These are phyloP conservation scores for Eupithecia pulchellata DNA, from an alignment of 2,888 invertebrate genomes.

Conservation along the genomic window DNA sequence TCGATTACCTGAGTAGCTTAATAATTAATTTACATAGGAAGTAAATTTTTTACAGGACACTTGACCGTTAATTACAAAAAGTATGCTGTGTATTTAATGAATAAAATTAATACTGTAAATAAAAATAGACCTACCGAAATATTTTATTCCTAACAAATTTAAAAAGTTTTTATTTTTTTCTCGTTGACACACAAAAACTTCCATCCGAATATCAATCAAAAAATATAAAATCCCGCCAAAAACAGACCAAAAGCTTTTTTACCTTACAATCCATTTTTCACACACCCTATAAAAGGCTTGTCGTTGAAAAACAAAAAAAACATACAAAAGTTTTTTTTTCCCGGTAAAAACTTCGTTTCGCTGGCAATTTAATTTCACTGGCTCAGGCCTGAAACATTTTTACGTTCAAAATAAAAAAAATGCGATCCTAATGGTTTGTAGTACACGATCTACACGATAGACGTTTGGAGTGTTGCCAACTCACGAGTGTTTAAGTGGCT, in stretches of 20 bases:
- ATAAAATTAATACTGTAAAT: background rate
- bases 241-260: no score
- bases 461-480: slow-evolving; percentile 61
- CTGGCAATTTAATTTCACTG: slow-evolving; percentile 30
- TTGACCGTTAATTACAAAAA: no score
- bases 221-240: background rate
- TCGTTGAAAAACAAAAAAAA: slow-evolving; percentile 17
- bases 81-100: no score
- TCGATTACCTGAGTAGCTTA: no score
- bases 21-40: no score
- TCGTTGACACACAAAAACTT: background rate
- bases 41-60: no score
- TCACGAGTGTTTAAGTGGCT: slow-evolving; percentile 52
- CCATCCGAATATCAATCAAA: background rate
- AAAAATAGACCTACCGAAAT: background rate
- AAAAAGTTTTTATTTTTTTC: background rate
- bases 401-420: slow-evolving; percentile 24
- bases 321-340: slow-evolving; percentile 30
- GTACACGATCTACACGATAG: slow-evolving; percentile 49
- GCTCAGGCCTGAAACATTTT: slow-evolving; percentile 27
- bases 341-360: slow-evolving; percentile 25
- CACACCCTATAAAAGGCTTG: background rate
- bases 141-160: background rate
- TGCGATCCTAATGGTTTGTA: slow-evolving; percentile 53
- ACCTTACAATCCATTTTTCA: background rate